Evolutionary conservation across 2,888 invertebrate species (phyloP), one percentile per base, ranked within the genome.

Genomic region (Drosophila basisetae): DNA sequence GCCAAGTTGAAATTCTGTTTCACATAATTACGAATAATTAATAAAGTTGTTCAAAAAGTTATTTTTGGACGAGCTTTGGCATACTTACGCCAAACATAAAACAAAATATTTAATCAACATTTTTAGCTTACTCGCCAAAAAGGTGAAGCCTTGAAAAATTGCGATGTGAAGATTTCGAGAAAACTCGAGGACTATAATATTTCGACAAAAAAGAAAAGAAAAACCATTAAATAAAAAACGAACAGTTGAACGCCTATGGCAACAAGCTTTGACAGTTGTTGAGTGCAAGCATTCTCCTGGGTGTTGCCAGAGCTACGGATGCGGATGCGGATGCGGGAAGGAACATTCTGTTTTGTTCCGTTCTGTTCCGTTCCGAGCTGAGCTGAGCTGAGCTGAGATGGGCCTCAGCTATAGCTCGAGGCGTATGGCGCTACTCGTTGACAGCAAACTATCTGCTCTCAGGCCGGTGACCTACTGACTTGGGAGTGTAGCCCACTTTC

Each of bases 391-490:
- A 16, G 58, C 9, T 16, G 53, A 16, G 58, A 16, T 16, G 53
- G 28, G 52, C 71, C 43, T n/a, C 25, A 52, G 53, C 50, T 13
- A 6, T 39, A 33, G 62, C 82, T 66, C 18, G 58, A 49, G 80
- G 83, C 72, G 54, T 52, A 50, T 11, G 4, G 4, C 56, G 7
- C 56, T 61, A 49, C 65, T 70, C 83, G 81, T 83, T 79, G 83
- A 84, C 85, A 76, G 61, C 35, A 43, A 43, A 49, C 22, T 7
- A 64, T 28, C 76, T 78, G 74, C 74, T 81, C 74, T 73, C 83
- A 67, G 82, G 83, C 76, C 83, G 35, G 73, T 80, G 84, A 85
- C 89, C 85, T 78, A 88, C 73, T 85, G 82, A 76, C 78, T 73
- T 28, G 39, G 30, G 41, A 71, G 80, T 80, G 74, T 80, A 88